These are phyloP conservation scores for Gallinago undulata DNA, from an alignment of 2,113 vertebrate genomes.

Conservation along the genomic window DNA sequence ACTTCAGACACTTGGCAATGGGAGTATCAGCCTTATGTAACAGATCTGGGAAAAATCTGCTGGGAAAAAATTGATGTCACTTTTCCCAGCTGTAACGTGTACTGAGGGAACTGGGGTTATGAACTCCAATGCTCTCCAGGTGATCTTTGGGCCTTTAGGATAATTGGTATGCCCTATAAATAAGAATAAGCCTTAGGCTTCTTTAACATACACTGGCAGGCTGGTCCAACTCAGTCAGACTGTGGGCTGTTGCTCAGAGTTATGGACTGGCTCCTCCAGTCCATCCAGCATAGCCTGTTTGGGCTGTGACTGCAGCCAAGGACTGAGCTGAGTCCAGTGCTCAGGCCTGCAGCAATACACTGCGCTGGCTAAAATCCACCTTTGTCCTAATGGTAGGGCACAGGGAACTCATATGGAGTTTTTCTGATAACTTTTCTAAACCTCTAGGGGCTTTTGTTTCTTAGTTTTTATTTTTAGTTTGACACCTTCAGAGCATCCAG, in stretches of 20 bases:
- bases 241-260: background rate
- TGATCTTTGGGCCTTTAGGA: background rate
- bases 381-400: background rate
- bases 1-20: constrained; percentile 7
- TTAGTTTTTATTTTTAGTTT: background rate
- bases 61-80: background rate
- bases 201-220: background rate
- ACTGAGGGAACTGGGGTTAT: background rate
- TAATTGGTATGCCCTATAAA: background rate
- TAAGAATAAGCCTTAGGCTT: background rate
- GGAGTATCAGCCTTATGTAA: background rate
- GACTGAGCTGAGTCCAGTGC: too few relatives aligned
- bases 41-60: background rate
- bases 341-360: background rate
- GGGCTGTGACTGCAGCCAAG: background rate
- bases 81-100: background rate
- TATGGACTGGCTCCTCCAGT: background rate
- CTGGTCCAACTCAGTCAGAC: background rate
- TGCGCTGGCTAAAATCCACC: background rate
- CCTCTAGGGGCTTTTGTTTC: background rate
- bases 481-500: background rate
- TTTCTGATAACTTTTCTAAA: background rate
- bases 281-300: background rate
- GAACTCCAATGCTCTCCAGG: background rate
- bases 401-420: background rate